phyloP scores from a whole-genome alignment of 2,797 vertebrate genomes.

The Sphaeramia orbicularis region DNA sequence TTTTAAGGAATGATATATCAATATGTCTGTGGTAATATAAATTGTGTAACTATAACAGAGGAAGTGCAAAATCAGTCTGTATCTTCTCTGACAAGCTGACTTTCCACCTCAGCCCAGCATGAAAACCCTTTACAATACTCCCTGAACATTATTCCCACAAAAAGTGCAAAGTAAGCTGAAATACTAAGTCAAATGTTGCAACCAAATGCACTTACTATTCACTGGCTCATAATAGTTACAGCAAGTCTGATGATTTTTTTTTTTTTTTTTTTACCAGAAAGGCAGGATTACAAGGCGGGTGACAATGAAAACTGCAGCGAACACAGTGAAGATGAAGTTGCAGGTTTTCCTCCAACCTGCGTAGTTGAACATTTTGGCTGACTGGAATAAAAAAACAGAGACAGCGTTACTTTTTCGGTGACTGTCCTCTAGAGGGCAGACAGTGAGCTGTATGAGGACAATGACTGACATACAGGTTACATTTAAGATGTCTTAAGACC shows the following conservation, averaged over 20 bases:
- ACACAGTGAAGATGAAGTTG: constrained; percentile 93
- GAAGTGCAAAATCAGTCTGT: neutral
- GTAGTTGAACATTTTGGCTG: constrained; percentile 98
- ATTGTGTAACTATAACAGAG: neutral
- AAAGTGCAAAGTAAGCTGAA: neutral
- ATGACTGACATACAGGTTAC: neutral
- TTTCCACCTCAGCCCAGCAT: neutral
- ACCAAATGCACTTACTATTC: neutral
- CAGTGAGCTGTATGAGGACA: constrained; percentile 12
- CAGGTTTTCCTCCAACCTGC: constrained; percentile 95
- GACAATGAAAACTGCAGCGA: constrained; percentile 92
- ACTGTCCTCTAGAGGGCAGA: constrained; percentile 70
- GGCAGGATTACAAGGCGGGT: constrained; percentile 94
- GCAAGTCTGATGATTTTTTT: constrained; percentile 26
- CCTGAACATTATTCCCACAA: no score
- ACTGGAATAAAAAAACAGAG: constrained; percentile 72
- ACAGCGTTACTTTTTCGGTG: constrained; percentile 2
- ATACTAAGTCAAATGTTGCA: neutral
- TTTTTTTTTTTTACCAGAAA: constrained; percentile 90
- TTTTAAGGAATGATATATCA: neutral
- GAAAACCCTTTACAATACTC: neutral
- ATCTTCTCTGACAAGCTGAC: neutral
- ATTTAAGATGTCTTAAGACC: no score
- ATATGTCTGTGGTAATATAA: constrained; percentile 11
- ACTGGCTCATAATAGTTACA: neutral